Base-by-base conservation (phyloP, 2,113 vertebrate genomes). In the Tupaia chinensis region DNA sequence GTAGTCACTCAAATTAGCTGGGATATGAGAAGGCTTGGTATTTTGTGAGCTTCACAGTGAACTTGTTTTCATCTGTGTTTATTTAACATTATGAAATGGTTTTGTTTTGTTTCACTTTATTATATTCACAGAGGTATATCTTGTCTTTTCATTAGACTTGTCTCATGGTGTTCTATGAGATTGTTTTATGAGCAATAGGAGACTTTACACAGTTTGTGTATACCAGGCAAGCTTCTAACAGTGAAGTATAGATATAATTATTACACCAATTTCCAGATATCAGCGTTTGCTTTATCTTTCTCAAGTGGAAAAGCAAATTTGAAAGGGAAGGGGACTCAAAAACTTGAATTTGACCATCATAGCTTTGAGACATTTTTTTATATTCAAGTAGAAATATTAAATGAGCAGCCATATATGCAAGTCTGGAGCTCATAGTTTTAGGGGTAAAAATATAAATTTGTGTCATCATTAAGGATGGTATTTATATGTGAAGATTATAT, bases 41-140 rank as follows among this genome's bases (percentile, higher is more conserved):
- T 66, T 87, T 83, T 83, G 22, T 53, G 66, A 91, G 68, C 87
- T 96, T 94, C 72, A 79, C 9, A 25, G 16, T 81, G 92, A 85
- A 10, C n/a, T 69, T 74, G 12, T 70, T 89, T 95, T 81, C 69
- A 58, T 86, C 78, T 63, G 4, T 73, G 72, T 54, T 72, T 89
- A 91, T 69, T 68, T 65, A 94, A 74, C n/a, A 54, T 73, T 68
- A 63, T 53, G 27, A 86, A 89, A 85, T 25, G 11, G n/a, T 78
- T 32, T 95, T 82, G 27, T 79, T 92, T 92, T 76, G 25, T 93
- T 53, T 95, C 56, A 79, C 29, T 93, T 92, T 14, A 79, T 70
- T 25, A 34, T n/a, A n/a, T 17, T 76, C 27, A 74, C 22, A 66
- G 66, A 94, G 44, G 81, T 7, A 60, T 44, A 19, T 73, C 29